These are phyloP conservation scores for Coelinius sp. DNA, from an alignment of 2,888 invertebrate species.

Conservation along the genomic window DNA sequence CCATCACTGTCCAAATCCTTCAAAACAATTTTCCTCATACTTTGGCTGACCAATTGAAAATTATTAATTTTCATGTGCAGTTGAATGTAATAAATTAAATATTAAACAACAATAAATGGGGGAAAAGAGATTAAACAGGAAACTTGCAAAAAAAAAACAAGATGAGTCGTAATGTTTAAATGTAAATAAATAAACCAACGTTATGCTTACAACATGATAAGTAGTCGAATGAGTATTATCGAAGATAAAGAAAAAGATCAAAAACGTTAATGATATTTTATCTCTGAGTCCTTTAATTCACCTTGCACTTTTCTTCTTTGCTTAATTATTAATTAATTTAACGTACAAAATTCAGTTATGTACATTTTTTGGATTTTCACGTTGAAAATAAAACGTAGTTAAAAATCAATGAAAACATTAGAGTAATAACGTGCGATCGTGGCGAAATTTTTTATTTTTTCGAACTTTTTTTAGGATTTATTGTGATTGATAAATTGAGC, in stretches of 20 bases:
- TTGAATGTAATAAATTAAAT: not conserved
- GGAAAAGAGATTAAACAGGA: not conserved
- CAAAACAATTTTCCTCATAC: not conserved
- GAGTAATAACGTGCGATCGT: not conserved
- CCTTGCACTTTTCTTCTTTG: not conserved
- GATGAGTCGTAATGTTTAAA: not conserved
- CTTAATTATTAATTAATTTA: not conserved
- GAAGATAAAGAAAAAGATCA: not conserved
- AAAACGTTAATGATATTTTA: not conserved
- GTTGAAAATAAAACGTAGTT: not conserved
- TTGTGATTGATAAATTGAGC: too few relatives aligned
- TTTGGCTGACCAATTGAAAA: not conserved
- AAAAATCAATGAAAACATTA: conserved; percentile 29
- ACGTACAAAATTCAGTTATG: conserved; percentile 6
- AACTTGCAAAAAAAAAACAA: conserved; percentile 9
- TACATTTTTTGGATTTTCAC: conserved; percentile 2
- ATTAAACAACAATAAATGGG: not conserved
- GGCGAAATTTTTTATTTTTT: not conserved
- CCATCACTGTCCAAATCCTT: conserved; percentile 25
- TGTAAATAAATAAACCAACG: conserved; percentile 16
- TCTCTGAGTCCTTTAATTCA: conserved; percentile 2
- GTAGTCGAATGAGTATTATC: conserved; percentile 11
- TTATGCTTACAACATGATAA: not conserved
- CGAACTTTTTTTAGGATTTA: not conserved
- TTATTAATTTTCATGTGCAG: not conserved